Percentiles rank a stretch among this genome's conserved stretches.
phyloP scores from a whole-genome alignment of 2,888 invertebrate species.

The Glomeris marginata region DNA sequence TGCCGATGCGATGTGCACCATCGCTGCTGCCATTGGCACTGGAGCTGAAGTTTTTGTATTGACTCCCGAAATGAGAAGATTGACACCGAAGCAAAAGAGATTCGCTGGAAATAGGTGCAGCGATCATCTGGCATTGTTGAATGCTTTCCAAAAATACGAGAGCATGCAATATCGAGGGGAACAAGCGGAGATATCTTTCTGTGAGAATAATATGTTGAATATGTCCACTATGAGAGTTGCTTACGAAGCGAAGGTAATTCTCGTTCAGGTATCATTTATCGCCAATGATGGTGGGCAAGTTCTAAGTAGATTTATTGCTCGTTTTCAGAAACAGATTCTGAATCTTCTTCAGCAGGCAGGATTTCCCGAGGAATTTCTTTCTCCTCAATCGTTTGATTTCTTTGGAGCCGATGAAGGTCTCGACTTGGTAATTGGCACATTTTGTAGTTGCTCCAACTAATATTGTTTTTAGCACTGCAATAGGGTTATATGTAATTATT shows the following conservation, averaged over 20 bases:
- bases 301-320: no score
- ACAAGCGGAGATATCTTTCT: constrained; percentile 60
- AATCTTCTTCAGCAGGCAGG: constrained; percentile 56
- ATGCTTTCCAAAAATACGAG: constrained; percentile 63
- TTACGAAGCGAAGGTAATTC: constrained; percentile 63
- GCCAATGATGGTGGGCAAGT: background rate
- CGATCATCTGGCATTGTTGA: constrained; percentile 90
- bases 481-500: no score
- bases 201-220: constrained; percentile 80
- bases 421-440: constrained; percentile 43
- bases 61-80: constrained; percentile 40
- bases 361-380: constrained; percentile 76
- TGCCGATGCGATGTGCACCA: constrained; percentile 79
- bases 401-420: constrained; percentile 59
- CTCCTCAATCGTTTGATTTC: constrained; percentile 55
- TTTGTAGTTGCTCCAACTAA: background rate
- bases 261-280: constrained; percentile 19
- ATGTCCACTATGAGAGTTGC: constrained; percentile 79
- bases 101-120: constrained; percentile 75
- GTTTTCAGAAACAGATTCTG: constrained; percentile 43
- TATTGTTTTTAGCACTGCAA: background rate
- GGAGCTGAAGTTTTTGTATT: constrained; percentile 58
- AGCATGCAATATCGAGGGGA: constrained; percentile 37
- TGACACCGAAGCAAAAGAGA: constrained; percentile 69
- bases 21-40: constrained; percentile 90